These are phyloP conservation scores for Molanna angustata DNA, from an alignment of 2,888 invertebrate species.

Conservation along the genomic window DNA sequence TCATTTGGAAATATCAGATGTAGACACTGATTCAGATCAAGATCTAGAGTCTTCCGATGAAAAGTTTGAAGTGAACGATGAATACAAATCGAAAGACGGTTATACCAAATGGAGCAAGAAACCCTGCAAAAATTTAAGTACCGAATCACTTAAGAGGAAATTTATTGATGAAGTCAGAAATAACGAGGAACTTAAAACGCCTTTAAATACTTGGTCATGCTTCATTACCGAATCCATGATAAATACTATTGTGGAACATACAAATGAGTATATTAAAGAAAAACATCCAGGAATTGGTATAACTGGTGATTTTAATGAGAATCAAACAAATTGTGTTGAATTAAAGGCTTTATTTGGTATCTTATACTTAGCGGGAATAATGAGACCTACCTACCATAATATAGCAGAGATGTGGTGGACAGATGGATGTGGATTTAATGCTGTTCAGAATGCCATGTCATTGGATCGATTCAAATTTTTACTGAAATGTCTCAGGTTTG, in stretches of 20 bases:
- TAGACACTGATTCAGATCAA: conserved; percentile 47
- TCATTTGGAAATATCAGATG: conserved; percentile 47
- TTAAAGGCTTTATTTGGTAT: conserved; percentile 48
- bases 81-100: conserved; percentile 44
- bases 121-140: conserved; percentile 6
- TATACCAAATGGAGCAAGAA: conserved; percentile 30
- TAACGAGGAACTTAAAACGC: conserved; percentile 36
- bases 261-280: conserved; percentile 45
- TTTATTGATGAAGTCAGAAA: conserved; percentile 6
- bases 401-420: conserved; percentile 46
- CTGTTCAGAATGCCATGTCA: conserved; percentile 44
- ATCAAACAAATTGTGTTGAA: conserved; percentile 42
- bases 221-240: conserved; percentile 47
- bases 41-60: conserved; percentile 42
- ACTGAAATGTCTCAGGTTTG: conserved; percentile 45
- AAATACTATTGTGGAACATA: conserved; percentile 46
- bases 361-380: conserved; percentile 48
- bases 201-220: conserved; percentile 47
- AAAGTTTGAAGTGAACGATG: conserved; percentile 41
- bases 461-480: conserved; percentile 46
- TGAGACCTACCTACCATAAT: conserved; percentile 47
- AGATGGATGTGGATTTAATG: conserved; percentile 41
- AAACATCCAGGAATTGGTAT: conserved; percentile 27
- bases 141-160: conserved; percentile 35
- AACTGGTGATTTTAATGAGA: conserved; percentile 27